Evolutionary conservation across 1,140 invertebrate species (phyloP), one percentile per base, ranked within the genome.

Genomic region (Drosophila malerkotliana): DNA sequence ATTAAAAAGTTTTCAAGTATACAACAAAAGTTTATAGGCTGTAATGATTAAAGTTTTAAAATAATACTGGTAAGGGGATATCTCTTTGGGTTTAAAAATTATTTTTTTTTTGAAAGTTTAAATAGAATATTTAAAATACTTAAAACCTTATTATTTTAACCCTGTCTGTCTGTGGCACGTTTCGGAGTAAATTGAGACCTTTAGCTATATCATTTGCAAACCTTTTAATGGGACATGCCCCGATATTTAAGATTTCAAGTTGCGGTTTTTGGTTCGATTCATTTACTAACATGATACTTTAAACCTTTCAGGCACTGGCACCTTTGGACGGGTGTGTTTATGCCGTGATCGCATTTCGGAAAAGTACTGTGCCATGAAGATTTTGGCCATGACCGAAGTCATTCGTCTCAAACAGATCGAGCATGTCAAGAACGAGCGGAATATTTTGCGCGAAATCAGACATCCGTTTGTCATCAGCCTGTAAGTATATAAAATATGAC

Each of bases 391-490:
- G 92, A 94, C 96, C 34, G 97, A 98, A 92, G 96, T 99, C 32
- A 97, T 99, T 80, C 94, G 97, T 87, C 93, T 98, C 54, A 98
- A 98, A 92, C 97, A 98, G 92, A 96, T 98, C 52, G 97, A 98
- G 84, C 98, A 99, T 92, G 97, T 98, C 15, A 97, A 97, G 92
- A 98, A 98, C 91, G 98, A 99, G 92, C 98, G 98, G 90, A 96
- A 95, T 76, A 98, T 99, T 77, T 93, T 99, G 48, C 93, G 95
- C 64, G 95, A 96, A 92, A 96, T 98, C 54, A 94, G 95, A 73
- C 98, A 99, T 94, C 98, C 98, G 56, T 99, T 99, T 92, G 96
- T 99, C 69, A 97, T 99, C 26, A 97, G 97, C 91, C 94, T 99
- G 97, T 98, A 94, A 97, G 97, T 96, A 12, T 18, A 15, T 15